Base-by-base conservation (phyloP, 2,888 invertebrate species). In the Nebria brevicollis region DNA sequence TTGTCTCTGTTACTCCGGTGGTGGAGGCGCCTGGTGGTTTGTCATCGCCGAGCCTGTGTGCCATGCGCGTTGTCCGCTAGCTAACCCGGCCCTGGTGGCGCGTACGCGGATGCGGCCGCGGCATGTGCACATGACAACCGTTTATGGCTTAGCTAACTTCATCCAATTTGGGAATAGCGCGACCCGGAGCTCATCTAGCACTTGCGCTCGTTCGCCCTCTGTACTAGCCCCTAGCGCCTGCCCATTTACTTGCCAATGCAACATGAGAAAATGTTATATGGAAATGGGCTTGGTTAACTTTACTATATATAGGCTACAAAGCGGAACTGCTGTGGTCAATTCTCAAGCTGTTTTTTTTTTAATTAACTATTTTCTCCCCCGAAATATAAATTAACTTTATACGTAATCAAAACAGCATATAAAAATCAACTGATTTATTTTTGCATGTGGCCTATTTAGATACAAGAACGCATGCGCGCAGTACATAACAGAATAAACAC, bases 141-240 rank as follows among this genome's bases (percentile, higher is more conserved):
- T 79, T 79, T 79, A 79, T 79, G 74, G 74, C 74, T 79, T 74
- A 74, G 74, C 41, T 66, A 79, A 74, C 74, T 78, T 79, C 41
- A 42, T 74, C 79, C 74, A 79, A 79, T 79, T 79, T 79, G 74
- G 74, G 66, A 73, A 74, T 74, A 66, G 79, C 65, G 54, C 54
- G 41, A 7, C 41, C 41, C 73, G 34, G 26, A 72, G 72, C 77
- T 72, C 72, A 72, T 77, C 72, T 72, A 54, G 13, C 54, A 54
- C 54, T 54, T 11, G 54, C 54, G 54, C 54, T 54, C 54, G 54
- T 54, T 54, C 54, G 54, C 7, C 54, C 68, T 20, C n/a, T 26
- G 13, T 13, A 68, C 68, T 26, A 25, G 25, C 68, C 25, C 26
- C 68, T 68, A 20, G 73, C 73, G 43, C 73, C 73, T 41, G 34